phyloP scores from a whole-genome alignment of 1,140 invertebrate genomes.

The Magallana angulata region DNA sequence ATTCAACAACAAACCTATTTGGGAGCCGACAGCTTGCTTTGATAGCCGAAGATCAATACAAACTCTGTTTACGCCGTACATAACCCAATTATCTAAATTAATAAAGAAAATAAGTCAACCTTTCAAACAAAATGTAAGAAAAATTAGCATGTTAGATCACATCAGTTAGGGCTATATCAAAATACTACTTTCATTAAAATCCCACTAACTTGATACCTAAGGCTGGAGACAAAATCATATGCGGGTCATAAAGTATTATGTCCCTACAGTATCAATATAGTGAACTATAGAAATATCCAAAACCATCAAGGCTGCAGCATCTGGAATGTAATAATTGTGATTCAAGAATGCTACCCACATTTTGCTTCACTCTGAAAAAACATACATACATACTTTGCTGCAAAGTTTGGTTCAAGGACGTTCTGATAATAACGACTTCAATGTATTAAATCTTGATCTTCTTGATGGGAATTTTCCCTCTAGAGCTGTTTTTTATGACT shows the following conservation, averaged over 20 bases:
- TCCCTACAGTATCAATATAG: background rate
- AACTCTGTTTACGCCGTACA: background rate
- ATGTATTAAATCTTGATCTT: no score
- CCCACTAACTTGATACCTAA: background rate
- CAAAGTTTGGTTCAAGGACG: background rate
- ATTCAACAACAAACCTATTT: conserved; percentile 2
- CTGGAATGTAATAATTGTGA: background rate
- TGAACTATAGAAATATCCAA: background rate
- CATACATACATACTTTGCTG: background rate
- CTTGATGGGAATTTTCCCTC: no score
- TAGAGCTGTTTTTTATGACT: no score
- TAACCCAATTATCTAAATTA: conserved; percentile 17
- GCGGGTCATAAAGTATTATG: background rate
- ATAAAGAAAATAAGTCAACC: conserved; percentile 10
- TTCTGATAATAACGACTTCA: background rate
- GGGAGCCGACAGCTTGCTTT: conserved; percentile 15
- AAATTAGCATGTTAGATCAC: background rate
- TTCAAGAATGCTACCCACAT: background rate
- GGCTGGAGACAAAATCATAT: background rate
- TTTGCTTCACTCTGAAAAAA: background rate
- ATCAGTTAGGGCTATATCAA: background rate
- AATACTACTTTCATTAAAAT: background rate
- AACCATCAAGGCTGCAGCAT: background rate
- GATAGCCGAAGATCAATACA: background rate
- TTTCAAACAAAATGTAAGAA: background rate